Evolutionary conservation across 2,113 vertebrate genomes (phyloP).

Genomic region (Macrotus californicus): DNA sequence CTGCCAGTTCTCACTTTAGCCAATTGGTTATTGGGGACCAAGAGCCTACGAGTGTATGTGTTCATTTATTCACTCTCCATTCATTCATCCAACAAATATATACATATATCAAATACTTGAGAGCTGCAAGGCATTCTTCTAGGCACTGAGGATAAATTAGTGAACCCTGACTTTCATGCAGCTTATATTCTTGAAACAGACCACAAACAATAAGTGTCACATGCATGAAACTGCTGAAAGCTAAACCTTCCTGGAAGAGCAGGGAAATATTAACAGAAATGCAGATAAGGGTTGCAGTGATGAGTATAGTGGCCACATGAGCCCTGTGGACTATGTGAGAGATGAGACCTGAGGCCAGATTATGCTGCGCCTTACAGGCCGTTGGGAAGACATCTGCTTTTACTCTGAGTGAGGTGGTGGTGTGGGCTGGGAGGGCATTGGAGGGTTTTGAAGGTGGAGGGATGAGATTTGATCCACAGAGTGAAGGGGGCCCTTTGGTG

Average conservation of each 20-base stretch:
- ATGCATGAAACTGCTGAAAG: neutral
- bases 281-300: neutral
- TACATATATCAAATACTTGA: neutral
- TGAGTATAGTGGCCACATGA: neutral
- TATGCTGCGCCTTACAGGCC: neutral
- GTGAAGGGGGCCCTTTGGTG: neutral
- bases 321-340: neutral
- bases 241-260: neutral
- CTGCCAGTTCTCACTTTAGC: neutral
- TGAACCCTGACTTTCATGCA: neutral
- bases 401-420: neutral
- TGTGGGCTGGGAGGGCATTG: neutral
- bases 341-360: neutral
- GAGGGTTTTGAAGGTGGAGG: neutral
- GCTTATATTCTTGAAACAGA: neutral
- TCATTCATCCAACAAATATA: neutral
- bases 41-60: neutral
- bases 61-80: neutral
- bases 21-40: neutral
- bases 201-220: neutral
- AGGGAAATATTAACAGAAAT: neutral
- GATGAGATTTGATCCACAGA: neutral
- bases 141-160: neutral
- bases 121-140: neutral
- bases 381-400: neutral